A percentile compares a stretch with the other conserved stretches of the same genome.
Evolutionary conservation across 2,888 invertebrate genomes (phyloP).

Genomic region (Scaptomyza polygonia): DNA sequence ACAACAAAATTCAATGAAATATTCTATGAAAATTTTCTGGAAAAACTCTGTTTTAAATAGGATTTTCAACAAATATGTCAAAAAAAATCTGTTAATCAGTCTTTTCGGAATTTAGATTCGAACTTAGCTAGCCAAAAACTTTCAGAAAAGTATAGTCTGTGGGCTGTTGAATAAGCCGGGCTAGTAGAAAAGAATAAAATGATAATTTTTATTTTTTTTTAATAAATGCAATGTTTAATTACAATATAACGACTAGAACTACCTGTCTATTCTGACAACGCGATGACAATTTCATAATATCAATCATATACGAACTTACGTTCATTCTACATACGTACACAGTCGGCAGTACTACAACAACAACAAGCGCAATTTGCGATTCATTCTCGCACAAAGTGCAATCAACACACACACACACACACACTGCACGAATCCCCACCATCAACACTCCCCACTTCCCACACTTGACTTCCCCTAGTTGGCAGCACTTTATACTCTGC

Average conservation of each 20-base stretch:
- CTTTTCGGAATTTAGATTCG: too few species aligned
- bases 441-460: neutral
- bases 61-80: too few species aligned
- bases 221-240: neutral
- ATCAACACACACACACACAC: conserved; percentile 60
- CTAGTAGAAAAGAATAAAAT: too few species aligned
- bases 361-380: conserved; percentile 47
- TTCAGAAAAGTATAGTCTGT: too few species aligned
- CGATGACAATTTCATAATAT: conserved; percentile 22
- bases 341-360: conserved; percentile 34
- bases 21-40: too few species aligned
- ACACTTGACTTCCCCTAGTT: neutral
- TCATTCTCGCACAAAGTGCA: conserved; percentile 66
- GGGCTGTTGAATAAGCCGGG: too few species aligned
- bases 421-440: conserved; percentile 7
- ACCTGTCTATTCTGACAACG: conserved; percentile 3
- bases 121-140: too few species aligned
- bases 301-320: neutral
- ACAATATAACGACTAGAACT: neutral
- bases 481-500: conserved; percentile 1
- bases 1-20: too few species aligned
- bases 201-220: too few species aligned
- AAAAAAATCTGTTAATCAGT: too few species aligned
- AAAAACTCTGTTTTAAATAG: too few species aligned
- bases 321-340: too few species aligned